A percentile compares a stretch with the other conserved stretches of the same genome.
phyloP scores from a whole-genome alignment of 2,113 vertebrate genomes.

The Saguinus imperator region DNA sequence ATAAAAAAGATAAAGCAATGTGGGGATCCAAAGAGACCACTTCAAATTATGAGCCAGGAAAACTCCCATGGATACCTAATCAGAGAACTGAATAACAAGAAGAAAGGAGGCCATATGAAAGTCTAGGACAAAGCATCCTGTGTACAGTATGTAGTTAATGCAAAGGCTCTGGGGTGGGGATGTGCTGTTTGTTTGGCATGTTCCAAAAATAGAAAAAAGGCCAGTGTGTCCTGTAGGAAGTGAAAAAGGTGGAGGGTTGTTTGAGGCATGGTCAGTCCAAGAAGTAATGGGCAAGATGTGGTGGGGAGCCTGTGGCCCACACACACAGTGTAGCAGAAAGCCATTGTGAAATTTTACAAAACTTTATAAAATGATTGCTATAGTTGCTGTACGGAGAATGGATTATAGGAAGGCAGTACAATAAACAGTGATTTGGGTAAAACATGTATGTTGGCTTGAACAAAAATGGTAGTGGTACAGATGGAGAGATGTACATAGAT shows the following conservation, averaged over 20 bases:
- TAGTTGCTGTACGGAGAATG: neutral
- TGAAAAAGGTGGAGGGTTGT: neutral
- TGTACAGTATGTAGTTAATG: neutral
- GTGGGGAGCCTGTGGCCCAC: neutral
- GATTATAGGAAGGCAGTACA: neutral
- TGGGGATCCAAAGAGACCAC: neutral
- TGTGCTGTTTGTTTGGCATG: neutral
- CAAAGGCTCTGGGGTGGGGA: neutral
- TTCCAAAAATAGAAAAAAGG: neutral
- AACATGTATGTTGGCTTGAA: neutral
- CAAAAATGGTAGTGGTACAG: neutral
- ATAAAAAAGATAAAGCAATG: neutral
- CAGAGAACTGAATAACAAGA: neutral
- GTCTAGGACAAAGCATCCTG: neutral
- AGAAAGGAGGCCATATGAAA: neutral
- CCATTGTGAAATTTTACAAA: neutral
- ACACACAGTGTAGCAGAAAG: neutral
- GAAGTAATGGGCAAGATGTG: neutral
- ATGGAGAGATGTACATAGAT: neutral
- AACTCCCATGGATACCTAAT: neutral
- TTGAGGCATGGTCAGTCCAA: neutral
- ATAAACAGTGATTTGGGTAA: neutral
- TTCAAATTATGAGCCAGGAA: neutral
- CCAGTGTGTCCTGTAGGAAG: neutral
- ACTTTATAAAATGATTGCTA: neutral